Percentiles rank a stretch among this genome's conserved stretches.
phyloP scores from a whole-genome alignment of 2,888 invertebrate genomes.

The Spialia ferax region DNA sequence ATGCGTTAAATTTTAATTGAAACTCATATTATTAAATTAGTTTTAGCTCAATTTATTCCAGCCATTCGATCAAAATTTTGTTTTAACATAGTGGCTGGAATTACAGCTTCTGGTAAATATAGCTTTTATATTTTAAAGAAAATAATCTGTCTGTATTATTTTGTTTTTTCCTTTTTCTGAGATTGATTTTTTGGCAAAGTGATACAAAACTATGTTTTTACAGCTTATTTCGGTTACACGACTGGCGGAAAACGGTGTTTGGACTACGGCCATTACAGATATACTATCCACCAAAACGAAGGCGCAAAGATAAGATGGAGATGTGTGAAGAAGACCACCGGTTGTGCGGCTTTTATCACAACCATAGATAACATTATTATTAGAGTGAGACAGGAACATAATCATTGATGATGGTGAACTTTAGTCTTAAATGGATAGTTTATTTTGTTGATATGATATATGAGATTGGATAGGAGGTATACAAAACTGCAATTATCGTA shows the following conservation, averaged over 20 bases:
- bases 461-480: background rate
- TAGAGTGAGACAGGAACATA: slow-evolving; percentile 58
- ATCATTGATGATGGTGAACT: slow-evolving; percentile 50
- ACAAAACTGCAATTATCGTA: no score
- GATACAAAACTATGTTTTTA: slow-evolving; percentile 33
- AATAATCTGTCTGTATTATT: background rate
- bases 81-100: no score
- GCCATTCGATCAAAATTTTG: no score
- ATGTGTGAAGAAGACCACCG: slow-evolving; percentile 61
- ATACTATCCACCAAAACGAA: slow-evolving; percentile 73
- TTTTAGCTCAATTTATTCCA: no score
- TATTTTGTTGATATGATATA: background rate
- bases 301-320: slow-evolving; percentile 68
- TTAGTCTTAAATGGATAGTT: background rate
- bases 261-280: slow-evolving; percentile 61
- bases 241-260: slow-evolving; percentile 67
- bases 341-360: slow-evolving; percentile 66
- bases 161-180: background rate
- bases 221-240: slow-evolving; percentile 65
- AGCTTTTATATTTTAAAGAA: background rate
- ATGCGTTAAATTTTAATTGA: no score
- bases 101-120: background rate
- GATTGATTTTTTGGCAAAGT: background rate
- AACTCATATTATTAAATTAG: no score
- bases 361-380: slow-evolving; percentile 59